Evolutionary conservation across 2,797 vertebrate genomes (phyloP).

Genomic region (Halcyon smyrnensis): DNA sequence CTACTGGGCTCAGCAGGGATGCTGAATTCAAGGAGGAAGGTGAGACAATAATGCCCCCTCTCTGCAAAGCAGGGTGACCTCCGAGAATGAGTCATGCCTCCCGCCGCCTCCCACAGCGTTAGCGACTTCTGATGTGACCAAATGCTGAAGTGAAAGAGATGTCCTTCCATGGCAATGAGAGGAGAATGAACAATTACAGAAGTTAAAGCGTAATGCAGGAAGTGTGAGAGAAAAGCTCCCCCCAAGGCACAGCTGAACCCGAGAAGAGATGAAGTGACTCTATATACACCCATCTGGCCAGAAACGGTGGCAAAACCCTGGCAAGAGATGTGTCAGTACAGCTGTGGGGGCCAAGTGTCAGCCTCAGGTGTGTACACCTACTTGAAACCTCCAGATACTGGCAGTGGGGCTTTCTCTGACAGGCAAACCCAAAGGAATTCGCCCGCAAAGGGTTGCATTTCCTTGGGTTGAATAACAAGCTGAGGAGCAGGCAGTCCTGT

Average conservation of each 20-base stretch:
- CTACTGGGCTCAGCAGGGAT: neutral
- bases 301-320: fast-evolving
- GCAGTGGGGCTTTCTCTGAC: neutral
- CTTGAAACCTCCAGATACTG: neutral
- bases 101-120: neutral
- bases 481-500: neutral
- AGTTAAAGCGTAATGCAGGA: neutral
- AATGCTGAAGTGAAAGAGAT: neutral
- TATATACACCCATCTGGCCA: fast-evolving
- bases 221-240: neutral
- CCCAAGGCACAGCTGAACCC: neutral
- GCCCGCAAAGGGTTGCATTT: neutral
- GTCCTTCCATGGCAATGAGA: neutral
- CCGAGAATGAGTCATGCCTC: neutral
- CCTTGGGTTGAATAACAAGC: neutral
- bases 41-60: slow-evolving; percentile 46
- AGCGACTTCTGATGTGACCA: neutral
- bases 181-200: neutral
- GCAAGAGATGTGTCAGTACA: neutral
- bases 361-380: neutral
- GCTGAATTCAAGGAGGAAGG: slow-evolving; percentile 19
- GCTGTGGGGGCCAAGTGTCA: neutral
- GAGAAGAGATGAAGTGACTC: neutral
- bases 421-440: neutral
- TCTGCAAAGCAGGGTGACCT: slow-evolving; percentile 14